phyloP scores from a whole-genome alignment of 2,113 vertebrate species.

The Cariama cristata region DNA sequence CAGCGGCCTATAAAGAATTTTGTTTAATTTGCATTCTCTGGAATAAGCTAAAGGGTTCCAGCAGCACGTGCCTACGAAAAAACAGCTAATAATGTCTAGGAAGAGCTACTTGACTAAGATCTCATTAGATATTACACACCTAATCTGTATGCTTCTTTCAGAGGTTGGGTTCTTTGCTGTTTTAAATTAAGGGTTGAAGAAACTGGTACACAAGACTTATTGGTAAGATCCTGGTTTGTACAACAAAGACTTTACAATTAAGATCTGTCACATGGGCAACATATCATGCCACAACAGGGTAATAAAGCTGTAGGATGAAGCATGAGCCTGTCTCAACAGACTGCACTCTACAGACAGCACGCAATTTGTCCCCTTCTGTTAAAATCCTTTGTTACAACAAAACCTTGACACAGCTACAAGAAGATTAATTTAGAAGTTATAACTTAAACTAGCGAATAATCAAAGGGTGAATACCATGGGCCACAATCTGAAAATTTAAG shows the following conservation, averaged over 20 bases:
- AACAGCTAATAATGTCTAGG: neutral
- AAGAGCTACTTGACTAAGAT: neutral
- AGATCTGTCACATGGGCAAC: neutral
- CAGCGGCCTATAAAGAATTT: neutral
- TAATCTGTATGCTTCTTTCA: neutral
- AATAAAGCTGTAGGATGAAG: neutral
- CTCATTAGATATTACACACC: neutral
- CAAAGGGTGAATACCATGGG: neutral
- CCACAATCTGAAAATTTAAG: neutral
- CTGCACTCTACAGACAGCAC: neutral
- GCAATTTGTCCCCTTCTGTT: neutral
- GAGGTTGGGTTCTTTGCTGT: neutral
- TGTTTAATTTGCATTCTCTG: neutral
- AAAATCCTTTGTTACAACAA: neutral
- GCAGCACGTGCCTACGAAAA: neutral
- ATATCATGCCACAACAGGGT: neutral
- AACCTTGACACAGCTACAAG: neutral
- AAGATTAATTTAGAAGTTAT: neutral
- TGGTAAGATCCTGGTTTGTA: neutral
- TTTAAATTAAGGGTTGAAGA: neutral
- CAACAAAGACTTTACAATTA: neutral
- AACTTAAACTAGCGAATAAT: neutral
- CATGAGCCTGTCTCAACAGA: neutral
- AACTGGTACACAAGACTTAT: neutral
- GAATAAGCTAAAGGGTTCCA: neutral